Evolutionary conservation across 2,113 vertebrate species (phyloP), one percentile per base, ranked within the genome.

Genomic region (Delphinapterus leucas): DNA sequence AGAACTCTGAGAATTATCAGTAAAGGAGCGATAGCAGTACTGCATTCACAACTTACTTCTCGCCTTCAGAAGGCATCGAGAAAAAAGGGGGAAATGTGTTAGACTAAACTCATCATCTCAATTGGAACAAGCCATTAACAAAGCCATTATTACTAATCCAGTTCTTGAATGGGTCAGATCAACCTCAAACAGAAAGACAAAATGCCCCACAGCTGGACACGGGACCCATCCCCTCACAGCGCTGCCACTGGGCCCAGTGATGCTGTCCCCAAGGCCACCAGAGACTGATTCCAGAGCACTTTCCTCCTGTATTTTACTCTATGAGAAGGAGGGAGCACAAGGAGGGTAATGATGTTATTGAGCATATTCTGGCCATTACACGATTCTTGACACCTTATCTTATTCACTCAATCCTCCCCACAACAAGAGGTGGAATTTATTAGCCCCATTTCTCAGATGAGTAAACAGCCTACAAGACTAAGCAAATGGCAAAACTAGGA

Each of bases 191-290:
- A 44, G 17, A 74, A 71, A 90, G 20, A 70, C 28, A 47, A 53
- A 77, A 85, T 12, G 28, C 31, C n/a, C 36, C 53, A n/a, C 41
- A 49, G 71, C 0, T 23, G 10, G 38, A 67, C 44, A 31, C 20
- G 13, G 25, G 2, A 8, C 14, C 63, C 17, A 5, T 44, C 31
- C 36, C 26, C 53, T 93, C 74, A 23, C 8, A 61, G 60, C 47
- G 14, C 33, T 41, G 7, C 58, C 44, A 8, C 18, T 1, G 41
- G 21, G 26, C 9, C 47, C 2, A 0, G 10, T 15, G 25, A 14
- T 38, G 33, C 73, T 21, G 36, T 49, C 41, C 25, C 41, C 6
- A 55, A 31, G 77, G 53, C 41, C 53, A 44, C 20, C 53, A 53
- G 60, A 88, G 61, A 6, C 26, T 13, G 26, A 67, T 12, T 53